phyloP scores from a whole-genome alignment of 2,797 vertebrate species.

The Carcharodon carcharias region DNA sequence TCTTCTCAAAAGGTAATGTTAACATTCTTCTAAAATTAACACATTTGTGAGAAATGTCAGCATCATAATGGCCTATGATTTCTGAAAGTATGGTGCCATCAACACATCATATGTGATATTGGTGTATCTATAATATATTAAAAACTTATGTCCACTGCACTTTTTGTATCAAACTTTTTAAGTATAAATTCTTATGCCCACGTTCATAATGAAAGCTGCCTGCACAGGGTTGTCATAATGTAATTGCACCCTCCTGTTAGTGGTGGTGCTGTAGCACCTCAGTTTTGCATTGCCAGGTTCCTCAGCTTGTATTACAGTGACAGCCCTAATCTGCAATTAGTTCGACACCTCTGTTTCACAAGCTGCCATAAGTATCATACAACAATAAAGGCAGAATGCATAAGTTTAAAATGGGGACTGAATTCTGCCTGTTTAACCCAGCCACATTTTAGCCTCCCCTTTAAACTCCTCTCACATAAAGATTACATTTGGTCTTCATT shows the following conservation, averaged over 20 bases:
- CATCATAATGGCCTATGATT: background rate
- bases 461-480: background rate
- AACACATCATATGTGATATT: background rate
- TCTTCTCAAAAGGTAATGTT: background rate
- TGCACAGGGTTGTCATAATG: background rate
- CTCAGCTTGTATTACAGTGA: background rate
- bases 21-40: background rate
- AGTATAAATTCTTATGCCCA: background rate
- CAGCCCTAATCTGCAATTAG: background rate
- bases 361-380: background rate
- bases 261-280: background rate
- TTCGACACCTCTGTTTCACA: background rate
- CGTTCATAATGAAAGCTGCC: background rate
- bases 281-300: background rate
- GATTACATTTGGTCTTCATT: background rate
- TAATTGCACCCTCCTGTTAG: background rate
- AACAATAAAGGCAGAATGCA: background rate
- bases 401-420: background rate
- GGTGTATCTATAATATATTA: background rate
- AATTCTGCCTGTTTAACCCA: background rate
- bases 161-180: background rate
- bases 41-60: background rate
- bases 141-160: background rate
- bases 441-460: background rate
- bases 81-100: background rate